A percentile compares a stretch with the other conserved stretches of the same genome.
phyloP scores from a whole-genome alignment of 2,797 vertebrate species.

The Gorsachius magnificus region DNA sequence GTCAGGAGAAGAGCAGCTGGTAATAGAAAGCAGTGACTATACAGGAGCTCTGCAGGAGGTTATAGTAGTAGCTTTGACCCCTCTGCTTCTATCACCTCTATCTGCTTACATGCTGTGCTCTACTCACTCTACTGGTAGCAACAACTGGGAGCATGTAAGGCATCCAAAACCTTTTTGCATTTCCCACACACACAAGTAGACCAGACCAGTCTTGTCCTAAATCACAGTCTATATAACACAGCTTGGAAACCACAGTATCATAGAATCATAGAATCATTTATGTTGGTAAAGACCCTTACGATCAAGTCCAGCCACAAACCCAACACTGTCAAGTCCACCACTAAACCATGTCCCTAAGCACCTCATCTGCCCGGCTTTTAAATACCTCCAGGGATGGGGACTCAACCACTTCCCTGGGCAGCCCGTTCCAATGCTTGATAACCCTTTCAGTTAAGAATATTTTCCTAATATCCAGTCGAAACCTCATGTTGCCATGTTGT shows the following conservation, averaged over 20 bases:
- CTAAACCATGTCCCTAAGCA: neutral
- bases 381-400: neutral
- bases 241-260: neutral
- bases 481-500: neutral
- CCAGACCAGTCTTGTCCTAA: neutral
- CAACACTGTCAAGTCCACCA: neutral
- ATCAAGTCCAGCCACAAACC: fast-evolving
- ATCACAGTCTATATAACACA: neutral
- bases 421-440: neutral
- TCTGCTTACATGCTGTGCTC: neutral
- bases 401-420: neutral
- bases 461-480: neutral
- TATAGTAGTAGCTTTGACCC: neutral
- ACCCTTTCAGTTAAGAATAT: neutral
- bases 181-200: neutral
- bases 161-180: neutral
- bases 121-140: neutral
- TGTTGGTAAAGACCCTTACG: neutral
- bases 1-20: neutral
- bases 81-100: neutral
- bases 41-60: neutral
- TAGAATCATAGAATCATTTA: neutral
- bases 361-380: fast-evolving
- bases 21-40: neutral
- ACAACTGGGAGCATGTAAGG: neutral